Conservation (phyloP, 2,113 vertebrate species). For the Bujurquina vittata region DNA sequence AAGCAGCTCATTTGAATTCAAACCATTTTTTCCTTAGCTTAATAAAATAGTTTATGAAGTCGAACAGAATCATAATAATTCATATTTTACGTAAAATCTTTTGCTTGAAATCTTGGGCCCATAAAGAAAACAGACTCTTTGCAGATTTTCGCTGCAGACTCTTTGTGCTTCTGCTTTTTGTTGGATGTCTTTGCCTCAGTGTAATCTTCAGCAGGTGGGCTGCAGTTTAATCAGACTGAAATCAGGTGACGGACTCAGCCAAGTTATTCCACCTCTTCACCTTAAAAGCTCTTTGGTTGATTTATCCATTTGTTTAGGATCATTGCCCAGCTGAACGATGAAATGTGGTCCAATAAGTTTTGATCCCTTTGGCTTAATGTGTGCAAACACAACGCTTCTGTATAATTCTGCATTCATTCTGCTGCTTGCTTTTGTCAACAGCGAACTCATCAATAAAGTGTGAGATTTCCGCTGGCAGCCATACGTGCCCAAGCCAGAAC, state of each 20-base stretch:
- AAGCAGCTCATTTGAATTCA: no score
- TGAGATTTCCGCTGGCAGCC: background rate
- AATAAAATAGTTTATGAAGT: no score
- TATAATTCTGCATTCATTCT: background rate
- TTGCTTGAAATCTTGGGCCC: background rate
- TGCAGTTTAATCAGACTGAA: background rate
- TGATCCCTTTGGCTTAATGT: background rate
- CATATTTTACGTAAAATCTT: background rate
- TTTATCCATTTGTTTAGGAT: background rate
- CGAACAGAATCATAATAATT: background rate
- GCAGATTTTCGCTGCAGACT: background rate
- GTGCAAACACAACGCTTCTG: background rate
- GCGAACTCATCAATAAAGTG: background rate
- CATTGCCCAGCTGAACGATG: background rate
- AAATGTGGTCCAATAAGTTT: background rate
- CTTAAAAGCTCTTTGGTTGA: background rate
- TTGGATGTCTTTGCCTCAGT: background rate
- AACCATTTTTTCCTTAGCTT: no score
- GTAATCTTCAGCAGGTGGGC: background rate
- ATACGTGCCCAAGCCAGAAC: background rate
- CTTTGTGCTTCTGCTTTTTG: background rate
- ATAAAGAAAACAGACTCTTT: background rate
- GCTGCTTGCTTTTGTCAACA: background rate
- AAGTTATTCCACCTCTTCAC: background rate
- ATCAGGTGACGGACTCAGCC: background rate